Evolutionary conservation across 2,888 invertebrate species (phyloP), one percentile per base, ranked within the genome.

Genomic region (Anoncus sp.): DNA sequence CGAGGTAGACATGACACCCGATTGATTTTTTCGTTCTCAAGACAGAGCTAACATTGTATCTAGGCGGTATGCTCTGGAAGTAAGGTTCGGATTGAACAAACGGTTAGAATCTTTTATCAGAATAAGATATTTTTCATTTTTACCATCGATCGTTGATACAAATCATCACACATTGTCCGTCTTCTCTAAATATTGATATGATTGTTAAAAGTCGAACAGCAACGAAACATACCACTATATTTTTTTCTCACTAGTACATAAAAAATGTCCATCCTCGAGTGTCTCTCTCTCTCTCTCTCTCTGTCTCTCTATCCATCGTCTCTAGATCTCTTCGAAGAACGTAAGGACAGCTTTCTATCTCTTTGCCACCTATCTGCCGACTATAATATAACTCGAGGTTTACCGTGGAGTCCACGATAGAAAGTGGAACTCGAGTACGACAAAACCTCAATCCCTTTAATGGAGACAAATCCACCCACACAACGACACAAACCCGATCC

Each of bases 361-460:
- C 51, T 20, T 43, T 43, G 72, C 47, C 53, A 49, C 57, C 35
- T 62, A 69, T 74, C 55, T 65, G 66, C 24, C 43, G 40, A 27
- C 31, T 45, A 63, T 49, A 55, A 65, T 70, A 75, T 55, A 47
- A 66, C 55, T 49, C 59, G 35, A 47, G 53, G 55, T 62, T 55
- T 60, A 71, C 35, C 60, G 66, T 69, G 43, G 35, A 57, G 63
- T 62, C 38, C 63, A 75, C 57, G 35, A 67, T 80, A 80, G 85
- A 86, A 85, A 87, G 87, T 86, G 85, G 85, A 85, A 85, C 85
- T 86, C 85, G 85, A 88, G 85, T 85, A 85, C 86, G 89, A 89
- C 88, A 89, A 89, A 90, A 90, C 89, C 89, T 88, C 88, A 88
- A 90, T 90, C 89, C 88, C 88, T 89, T 89, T 90, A 90, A 90